These are phyloP conservation scores for Camptogramma bilineatum DNA, from an alignment of 2,888 invertebrate genomes.

Conservation along the genomic window DNA sequence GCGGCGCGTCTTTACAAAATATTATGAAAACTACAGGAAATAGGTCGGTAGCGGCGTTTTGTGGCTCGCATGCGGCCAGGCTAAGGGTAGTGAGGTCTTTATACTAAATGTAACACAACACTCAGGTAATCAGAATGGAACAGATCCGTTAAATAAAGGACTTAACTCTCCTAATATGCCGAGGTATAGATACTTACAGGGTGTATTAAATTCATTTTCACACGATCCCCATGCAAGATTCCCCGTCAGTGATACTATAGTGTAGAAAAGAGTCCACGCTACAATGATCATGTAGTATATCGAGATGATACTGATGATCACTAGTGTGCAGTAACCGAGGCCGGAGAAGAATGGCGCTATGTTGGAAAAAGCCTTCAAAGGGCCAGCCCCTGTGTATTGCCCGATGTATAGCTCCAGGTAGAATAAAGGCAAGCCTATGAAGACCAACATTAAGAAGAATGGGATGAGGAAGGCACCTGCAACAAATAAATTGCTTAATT, in stretches of 20 bases:
- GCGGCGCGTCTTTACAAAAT: too few relatives aligned
- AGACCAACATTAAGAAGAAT: constrained; percentile 89
- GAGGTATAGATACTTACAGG: constrained; percentile 72
- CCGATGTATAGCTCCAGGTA: constrained; percentile 92
- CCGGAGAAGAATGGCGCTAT: constrained; percentile 87
- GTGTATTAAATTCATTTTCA: constrained; percentile 85
- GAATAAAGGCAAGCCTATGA: constrained; percentile 92
- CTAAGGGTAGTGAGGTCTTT: too few relatives aligned
- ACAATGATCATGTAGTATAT: constrained; percentile 93
- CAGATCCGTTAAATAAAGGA: too few relatives aligned
- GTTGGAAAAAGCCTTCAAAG: constrained; percentile 86
- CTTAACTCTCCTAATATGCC: too few relatives aligned
- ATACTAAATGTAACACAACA: too few relatives aligned
- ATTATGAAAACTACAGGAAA: too few relatives aligned
- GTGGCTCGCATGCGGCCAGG: too few relatives aligned
- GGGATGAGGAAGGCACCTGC: constrained; percentile 91
- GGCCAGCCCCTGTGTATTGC: constrained; percentile 91
- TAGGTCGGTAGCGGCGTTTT: too few relatives aligned
- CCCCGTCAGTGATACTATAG: constrained; percentile 88
- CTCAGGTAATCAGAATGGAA: too few relatives aligned
- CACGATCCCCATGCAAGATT: constrained; percentile 90
- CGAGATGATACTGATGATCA: constrained; percentile 89
- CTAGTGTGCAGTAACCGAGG: constrained; percentile 88
- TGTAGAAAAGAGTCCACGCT: constrained; percentile 91
- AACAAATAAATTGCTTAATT: constrained; percentile 53